Conservation (phyloP, 92 coral and sea anemone genomes). For the Hydrozoanthus gracilis region DNA sequence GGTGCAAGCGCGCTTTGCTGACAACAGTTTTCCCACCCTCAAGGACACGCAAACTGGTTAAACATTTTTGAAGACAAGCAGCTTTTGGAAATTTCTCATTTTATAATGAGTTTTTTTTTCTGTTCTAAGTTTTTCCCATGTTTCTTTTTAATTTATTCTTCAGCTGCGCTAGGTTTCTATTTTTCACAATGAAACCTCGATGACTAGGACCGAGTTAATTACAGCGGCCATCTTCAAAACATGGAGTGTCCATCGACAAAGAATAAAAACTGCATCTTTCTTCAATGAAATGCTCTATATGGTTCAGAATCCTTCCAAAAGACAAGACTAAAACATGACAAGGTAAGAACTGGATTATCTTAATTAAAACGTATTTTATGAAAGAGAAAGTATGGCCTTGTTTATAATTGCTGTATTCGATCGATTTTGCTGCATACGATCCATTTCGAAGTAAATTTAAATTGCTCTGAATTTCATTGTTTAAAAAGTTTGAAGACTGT, state of each 20-base stretch:
- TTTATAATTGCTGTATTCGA: conserved; percentile 11
- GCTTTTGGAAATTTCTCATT: neutral
- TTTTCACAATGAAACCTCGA: neutral
- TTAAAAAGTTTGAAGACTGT: too few relatives aligned
- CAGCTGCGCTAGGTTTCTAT: conserved; percentile 9
- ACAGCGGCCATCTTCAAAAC: neutral
- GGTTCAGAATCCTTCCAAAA: conserved; percentile 8
- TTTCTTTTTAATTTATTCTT: conserved; percentile 1
- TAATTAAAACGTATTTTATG: neutral
- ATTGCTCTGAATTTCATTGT: too few relatives aligned
- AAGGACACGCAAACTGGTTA: neutral
- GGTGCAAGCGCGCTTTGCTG: conserved; percentile 12
- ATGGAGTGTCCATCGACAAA: neutral
- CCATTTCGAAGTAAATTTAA: neutral
- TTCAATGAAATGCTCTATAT: conserved; percentile 1
- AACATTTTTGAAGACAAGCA: neutral
- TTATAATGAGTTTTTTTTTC: neutral
- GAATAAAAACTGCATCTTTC: conserved; percentile 8
- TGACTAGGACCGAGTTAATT: neutral
- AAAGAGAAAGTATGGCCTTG: conserved; percentile 7
- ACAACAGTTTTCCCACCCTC: conserved; percentile 14
- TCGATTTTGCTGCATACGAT: conserved; percentile 16
- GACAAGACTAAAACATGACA: conserved; percentile 14
- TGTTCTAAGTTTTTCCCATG: neutral
- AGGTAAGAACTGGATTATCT: conserved; percentile 17